Evolutionary conservation across 1,140 invertebrate species (phyloP).

Genomic region (Tetragnatha versicolor): DNA sequence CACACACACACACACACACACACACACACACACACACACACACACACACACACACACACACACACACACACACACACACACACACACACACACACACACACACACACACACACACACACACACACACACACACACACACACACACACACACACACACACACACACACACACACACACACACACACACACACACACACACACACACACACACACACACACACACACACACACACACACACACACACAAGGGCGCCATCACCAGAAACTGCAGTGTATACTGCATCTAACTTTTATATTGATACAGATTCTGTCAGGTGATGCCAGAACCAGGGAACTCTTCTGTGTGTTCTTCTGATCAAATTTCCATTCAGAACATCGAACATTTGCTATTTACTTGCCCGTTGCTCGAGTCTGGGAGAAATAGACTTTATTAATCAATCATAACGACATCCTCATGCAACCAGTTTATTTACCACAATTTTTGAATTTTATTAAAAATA

Average conservation of each 20-base stretch:
- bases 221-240: neutral
- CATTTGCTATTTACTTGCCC: too few relatives aligned
- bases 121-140: neutral
- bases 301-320: too few relatives aligned
- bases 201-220: neutral
- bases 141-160: neutral
- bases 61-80: neutral
- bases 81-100: neutral
- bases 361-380: too few relatives aligned
- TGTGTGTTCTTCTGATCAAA: too few relatives aligned
- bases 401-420: too few relatives aligned
- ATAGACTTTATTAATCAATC: too few relatives aligned
- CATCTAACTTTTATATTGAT: too few relatives aligned
- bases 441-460: too few relatives aligned
- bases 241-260: neutral
- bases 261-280: too few relatives aligned
- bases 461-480: too few relatives aligned
- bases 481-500: too few relatives aligned
- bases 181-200: neutral
- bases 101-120: neutral
- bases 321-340: too few relatives aligned
- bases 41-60: neutral
- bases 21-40: conserved; percentile 10
- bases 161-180: neutral
- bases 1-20: conserved; percentile 10